Evolutionary conservation across 2,113 vertebrate species (phyloP).

Genomic region (Myodes glareolus): DNA sequence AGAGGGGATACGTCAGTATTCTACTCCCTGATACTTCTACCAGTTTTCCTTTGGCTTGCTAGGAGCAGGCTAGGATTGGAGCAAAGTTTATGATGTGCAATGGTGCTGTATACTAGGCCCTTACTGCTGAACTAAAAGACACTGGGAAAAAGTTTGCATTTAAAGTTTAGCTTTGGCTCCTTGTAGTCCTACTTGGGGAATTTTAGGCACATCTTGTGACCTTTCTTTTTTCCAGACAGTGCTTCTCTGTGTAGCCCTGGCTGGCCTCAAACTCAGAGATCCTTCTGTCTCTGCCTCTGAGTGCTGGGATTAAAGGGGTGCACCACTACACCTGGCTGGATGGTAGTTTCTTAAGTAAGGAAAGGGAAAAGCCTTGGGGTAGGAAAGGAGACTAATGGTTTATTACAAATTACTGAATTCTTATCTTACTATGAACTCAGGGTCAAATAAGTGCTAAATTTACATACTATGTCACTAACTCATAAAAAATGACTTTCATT

Average conservation of each 20-base stretch:
- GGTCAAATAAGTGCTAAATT: slow-evolving; percentile 5
- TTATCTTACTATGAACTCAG: slow-evolving; percentile 14
- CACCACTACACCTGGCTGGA: background rate
- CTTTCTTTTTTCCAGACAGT: background rate
- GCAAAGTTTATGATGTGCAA: background rate
- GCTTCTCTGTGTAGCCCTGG: background rate
- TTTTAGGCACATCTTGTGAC: background rate
- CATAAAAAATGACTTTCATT: slow-evolving; percentile 16
- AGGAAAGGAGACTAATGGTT: background rate
- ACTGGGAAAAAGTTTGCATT: background rate
- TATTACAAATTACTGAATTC: background rate
- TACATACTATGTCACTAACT: background rate
- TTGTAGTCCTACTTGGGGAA: slow-evolving; percentile 21
- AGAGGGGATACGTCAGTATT: background rate
- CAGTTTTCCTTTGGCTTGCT: background rate
- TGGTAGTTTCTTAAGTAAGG: slow-evolving; percentile 18
- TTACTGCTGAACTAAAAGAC: background rate
- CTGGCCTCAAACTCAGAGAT: background rate
- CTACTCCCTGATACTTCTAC: background rate
- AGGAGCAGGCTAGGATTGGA: background rate
- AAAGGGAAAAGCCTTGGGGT: background rate
- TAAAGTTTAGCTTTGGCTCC: background rate
- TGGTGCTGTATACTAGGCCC: background rate
- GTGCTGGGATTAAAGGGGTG: background rate
- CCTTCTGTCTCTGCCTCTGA: background rate